Conservation (phyloP, 2,797 vertebrate species). For the Notamacropus eugenii region DNA sequence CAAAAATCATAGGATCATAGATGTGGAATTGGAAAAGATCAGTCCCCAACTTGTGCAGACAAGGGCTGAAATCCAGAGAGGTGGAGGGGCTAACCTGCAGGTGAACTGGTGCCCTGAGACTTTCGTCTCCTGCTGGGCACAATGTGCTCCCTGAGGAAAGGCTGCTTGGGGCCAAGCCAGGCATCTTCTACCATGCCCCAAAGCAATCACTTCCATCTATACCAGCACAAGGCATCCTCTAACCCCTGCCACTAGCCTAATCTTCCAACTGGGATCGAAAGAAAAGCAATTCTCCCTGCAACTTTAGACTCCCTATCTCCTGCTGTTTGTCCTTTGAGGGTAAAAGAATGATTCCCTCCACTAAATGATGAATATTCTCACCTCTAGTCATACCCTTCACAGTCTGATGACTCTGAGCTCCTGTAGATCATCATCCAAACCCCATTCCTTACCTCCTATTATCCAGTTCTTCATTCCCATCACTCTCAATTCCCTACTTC, state of each 20-base stretch:
- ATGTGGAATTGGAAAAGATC: neutral
- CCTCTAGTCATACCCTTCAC: neutral
- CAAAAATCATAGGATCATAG: neutral
- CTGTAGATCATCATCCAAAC: neutral
- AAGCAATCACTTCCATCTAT: neutral
- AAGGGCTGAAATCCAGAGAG: neutral
- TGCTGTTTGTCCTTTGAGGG: neutral
- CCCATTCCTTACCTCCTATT: neutral
- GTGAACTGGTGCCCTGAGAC: neutral
- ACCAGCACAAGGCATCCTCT: neutral
- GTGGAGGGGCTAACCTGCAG: neutral
- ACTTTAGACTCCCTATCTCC: neutral
- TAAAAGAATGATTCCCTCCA: neutral
- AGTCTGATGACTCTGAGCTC: neutral
- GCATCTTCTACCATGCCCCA: neutral
- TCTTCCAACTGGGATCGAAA: neutral
- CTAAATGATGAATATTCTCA: neutral
- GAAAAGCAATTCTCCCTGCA: neutral
- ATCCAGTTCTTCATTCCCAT: neutral
- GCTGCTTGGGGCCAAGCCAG: neutral
- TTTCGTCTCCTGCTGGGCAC: neutral
- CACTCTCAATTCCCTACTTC: neutral
- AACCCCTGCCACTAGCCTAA: neutral
- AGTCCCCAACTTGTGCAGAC: neutral
- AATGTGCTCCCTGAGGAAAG: neutral